Evolutionary conservation across 2,888 invertebrate species (phyloP).

Genomic region (Crioceris asparagi): DNA sequence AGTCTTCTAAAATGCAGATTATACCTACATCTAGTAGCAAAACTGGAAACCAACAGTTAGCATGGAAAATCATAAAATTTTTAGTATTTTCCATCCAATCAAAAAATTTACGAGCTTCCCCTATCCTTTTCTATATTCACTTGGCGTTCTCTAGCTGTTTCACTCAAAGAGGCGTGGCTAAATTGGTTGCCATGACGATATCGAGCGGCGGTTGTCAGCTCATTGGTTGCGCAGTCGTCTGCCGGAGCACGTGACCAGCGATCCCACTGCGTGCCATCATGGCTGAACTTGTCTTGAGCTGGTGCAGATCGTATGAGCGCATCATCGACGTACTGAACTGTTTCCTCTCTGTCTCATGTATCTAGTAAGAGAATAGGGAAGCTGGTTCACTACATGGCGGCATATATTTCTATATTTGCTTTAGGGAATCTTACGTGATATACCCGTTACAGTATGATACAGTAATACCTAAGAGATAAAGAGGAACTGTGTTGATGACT

Average conservation of each 20-base stretch:
- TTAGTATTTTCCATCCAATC: constrained; percentile 40
- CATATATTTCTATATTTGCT: no score
- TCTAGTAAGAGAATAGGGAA: no score
- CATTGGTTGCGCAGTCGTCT: constrained; percentile 32
- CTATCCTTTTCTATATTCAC: constrained; percentile 24
- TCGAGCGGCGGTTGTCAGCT: constrained; percentile 25
- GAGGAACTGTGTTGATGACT: no score
- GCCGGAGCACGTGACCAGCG: constrained; percentile 31
- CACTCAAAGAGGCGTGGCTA: constrained; percentile 26
- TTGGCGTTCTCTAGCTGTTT: constrained; percentile 17
- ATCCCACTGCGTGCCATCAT: constrained; percentile 33
- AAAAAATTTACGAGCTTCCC: constrained; percentile 29
- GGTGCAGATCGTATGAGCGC: constrained; percentile 19
- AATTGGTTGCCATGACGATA: constrained; percentile 38
- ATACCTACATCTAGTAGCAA: constrained; percentile 40
- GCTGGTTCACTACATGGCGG: no score
- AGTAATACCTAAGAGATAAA: no score
- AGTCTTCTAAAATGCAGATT: constrained; percentile 26
- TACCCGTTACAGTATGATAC: no score
- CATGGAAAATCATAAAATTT: constrained; percentile 37
- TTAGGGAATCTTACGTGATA: no score
- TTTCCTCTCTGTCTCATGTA: constrained; percentile 17
- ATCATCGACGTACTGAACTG: constrained; percentile 19
- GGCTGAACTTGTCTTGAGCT: constrained; percentile 25
- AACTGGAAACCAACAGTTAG: constrained; percentile 36